phyloP scores from a whole-genome alignment of 1,140 invertebrate species.

The Cyclargus thomasi region DNA sequence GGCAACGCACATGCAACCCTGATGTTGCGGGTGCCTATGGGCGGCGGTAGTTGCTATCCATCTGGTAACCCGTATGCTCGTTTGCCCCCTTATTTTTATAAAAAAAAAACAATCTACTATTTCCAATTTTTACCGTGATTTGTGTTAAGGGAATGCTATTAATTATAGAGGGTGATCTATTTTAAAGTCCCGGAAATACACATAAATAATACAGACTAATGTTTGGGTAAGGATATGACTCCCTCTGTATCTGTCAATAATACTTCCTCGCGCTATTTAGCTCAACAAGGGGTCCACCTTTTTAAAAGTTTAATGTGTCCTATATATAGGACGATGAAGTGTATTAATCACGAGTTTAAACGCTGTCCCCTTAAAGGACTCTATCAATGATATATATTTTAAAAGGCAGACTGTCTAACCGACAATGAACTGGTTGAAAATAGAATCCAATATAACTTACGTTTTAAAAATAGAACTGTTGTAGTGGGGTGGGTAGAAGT shows the following conservation, averaged over 20 bases:
- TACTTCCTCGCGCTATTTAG: constrained; percentile 4
- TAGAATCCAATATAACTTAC: constrained; percentile 19
- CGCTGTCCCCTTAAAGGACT: neutral
- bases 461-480: constrained; percentile 16
- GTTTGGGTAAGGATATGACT: neutral
- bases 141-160: neutral
- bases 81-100: too few relatives aligned
- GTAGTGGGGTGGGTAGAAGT: constrained; percentile 7
- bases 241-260: constrained; percentile 8
- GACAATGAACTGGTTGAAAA: constrained; percentile 17
- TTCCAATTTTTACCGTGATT: neutral
- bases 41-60: too few relatives aligned
- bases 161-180: constrained; percentile 3
- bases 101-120: neutral
- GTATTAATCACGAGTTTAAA: constrained; percentile 1
- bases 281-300: neutral
- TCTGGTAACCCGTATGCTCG: too few relatives aligned
- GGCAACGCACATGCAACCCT: too few relatives aligned
- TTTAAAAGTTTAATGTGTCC: constrained; percentile 8
- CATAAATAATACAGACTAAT: neutral
- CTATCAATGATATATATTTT: neutral
- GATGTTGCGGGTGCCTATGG: too few relatives aligned
- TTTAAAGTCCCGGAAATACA: neutral
- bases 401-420: neutral
- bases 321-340: constrained; percentile 4